Evolutionary conservation across 1,140 invertebrate genomes (phyloP), one percentile per base, ranked within the genome.

Genomic region (Drosophila ercepeae): DNA sequence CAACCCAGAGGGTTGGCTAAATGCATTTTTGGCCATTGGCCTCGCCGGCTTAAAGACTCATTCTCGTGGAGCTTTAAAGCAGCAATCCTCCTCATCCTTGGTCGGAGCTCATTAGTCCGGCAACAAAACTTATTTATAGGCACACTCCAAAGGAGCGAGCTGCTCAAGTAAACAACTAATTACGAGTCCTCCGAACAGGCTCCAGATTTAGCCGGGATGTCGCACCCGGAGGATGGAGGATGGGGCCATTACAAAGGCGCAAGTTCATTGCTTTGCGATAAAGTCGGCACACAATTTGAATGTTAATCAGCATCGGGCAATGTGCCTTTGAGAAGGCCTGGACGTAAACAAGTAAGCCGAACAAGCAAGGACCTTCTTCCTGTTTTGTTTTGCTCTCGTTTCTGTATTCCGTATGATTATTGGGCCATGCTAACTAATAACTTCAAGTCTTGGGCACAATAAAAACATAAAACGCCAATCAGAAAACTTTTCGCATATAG

Each of bases 221-320:
- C 55, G 69, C 75, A 57, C 57, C 60, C 27, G 14, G 36, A 39
- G 36, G 36, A 39, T 8, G 14, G 36, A 39, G 36, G 36, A 39
- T 8, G 36, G 36, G 44, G 34, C 68, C 75, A 84, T 75, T 86
- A 79, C 76, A 79, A 79, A 75, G 79, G 81, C 77, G 77, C 82
- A 73, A 88, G 72, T 88, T 88, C 82, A 88, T 88, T 86, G 82
- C 82, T 86, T 88, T 86, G 82, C 83, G 83, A 86, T 86, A 86
- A 89, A 74, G 60, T 82, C 69, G 73, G 82, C 83, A 88, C 82
- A 88, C 82, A 88, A 88, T 88, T 88, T 88, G 82, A 88, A 88
- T 88, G 82, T 74, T 88, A 88, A 88, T 88, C 74, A 88, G 83
- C 46, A n/a, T 36, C n/a, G n/a, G 39, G 39, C 36, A 42, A 1